Evolutionary conservation across 2,797 vertebrate genomes (phyloP).

Genomic region (Micrastur ruficollis): DNA sequence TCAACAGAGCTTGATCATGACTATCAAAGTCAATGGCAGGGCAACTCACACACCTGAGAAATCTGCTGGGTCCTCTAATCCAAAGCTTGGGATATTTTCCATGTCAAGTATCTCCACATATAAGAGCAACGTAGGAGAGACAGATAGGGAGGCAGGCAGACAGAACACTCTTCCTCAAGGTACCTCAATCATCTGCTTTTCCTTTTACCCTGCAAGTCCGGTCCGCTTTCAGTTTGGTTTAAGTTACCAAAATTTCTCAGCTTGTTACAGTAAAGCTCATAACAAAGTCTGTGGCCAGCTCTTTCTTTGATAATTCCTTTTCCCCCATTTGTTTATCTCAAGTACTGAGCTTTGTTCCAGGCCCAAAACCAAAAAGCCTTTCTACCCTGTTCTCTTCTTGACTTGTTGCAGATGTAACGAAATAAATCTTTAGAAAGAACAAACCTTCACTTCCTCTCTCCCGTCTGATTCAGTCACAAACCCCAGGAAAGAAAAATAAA

Average conservation of each 20-base stretch:
- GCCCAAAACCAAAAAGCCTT: conserved; percentile 62
- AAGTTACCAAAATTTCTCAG: conserved; percentile 15
- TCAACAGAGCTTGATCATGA: neutral
- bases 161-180: neutral
- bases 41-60: neutral
- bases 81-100: neutral
- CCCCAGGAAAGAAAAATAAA: conserved; percentile 71
- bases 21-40: neutral
- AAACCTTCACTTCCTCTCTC: conserved; percentile 66
- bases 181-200: neutral
- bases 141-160: neutral
- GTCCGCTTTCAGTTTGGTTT: neutral
- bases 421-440: conserved; percentile 68
- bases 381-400: conserved; percentile 54
- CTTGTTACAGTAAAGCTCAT: conserved; percentile 5
- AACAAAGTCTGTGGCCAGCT: conserved; percentile 40
- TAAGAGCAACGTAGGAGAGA: neutral
- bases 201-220: neutral
- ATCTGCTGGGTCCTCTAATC: neutral
- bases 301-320: conserved; percentile 56
- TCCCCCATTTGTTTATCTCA: conserved; percentile 67
- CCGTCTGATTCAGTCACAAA: conserved; percentile 33
- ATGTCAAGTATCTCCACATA: neutral
- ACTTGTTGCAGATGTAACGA: conserved; percentile 64
- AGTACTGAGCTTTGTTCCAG: conserved; percentile 67